Conservation (phyloP, 2,113 vertebrate genomes). For the Phalacrocorax aristotelis region DNA sequence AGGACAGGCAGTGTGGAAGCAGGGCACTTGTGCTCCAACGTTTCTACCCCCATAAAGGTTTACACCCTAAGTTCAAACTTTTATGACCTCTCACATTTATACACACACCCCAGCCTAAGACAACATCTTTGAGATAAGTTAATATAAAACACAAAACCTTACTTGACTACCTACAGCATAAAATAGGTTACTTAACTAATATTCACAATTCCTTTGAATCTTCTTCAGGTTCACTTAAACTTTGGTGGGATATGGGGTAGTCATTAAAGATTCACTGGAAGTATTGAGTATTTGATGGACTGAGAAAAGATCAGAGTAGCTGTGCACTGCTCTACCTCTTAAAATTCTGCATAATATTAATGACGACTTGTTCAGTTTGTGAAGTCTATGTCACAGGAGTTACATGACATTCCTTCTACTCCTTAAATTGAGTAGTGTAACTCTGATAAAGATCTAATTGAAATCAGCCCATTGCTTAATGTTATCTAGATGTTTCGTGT, state of each 20-base stretch:
- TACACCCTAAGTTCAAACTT: not conserved
- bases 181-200: not conserved
- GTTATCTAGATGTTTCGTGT: not conserved
- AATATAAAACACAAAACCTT: not conserved
- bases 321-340: not conserved
- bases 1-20: not conserved
- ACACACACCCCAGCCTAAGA: not conserved
- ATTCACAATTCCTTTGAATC: not conserved
- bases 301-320: not conserved
- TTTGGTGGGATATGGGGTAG: not conserved
- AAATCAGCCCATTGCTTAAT: not conserved
- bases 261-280: not conserved
- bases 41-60: not conserved
- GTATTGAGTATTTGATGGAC: not conserved
- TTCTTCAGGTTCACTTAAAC: not conserved
- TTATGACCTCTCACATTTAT: not conserved
- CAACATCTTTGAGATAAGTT: not conserved
- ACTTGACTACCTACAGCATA: too few relatives aligned
- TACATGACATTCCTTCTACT: not conserved
- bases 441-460: not conserved
- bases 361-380: not conserved
- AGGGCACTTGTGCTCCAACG: rapidly evolving
- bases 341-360: not conserved
- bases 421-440: not conserved
- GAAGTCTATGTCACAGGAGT: not conserved